A percentile compares a stretch with the other conserved stretches of the same genome.
Conservation (phyloP, 2,797 vertebrate species). For the Nyctalus aviator region DNA sequence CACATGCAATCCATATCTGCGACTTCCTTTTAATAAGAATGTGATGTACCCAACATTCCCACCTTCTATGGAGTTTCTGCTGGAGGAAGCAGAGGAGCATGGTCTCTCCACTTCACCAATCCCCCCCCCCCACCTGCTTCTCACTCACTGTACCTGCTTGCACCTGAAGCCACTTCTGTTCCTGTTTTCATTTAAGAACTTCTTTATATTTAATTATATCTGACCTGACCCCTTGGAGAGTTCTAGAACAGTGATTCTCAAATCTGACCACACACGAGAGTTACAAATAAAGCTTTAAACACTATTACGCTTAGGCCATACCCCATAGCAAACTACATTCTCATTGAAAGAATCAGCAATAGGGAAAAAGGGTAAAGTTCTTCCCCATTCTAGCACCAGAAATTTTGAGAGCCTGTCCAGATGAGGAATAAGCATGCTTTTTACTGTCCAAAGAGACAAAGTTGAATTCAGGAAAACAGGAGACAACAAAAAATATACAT, state of each 20-base stretch:
- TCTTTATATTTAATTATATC: background rate
- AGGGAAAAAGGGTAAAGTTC: background rate
- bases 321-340: background rate
- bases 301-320: fast-evolving
- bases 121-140: background rate
- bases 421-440: background rate
- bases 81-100: fast-evolving
- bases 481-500: background rate
- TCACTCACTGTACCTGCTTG: background rate
- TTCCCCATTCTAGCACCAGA: background rate
- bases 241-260: background rate
- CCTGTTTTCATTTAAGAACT: background rate
- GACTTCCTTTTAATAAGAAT: background rate
- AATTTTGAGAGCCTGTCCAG: background rate
- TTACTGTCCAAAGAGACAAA: background rate
- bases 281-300: background rate
- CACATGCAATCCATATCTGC: background rate
- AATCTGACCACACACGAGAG: background rate
- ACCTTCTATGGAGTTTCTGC: background rate
- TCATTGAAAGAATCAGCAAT: background rate
- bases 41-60: background rate
- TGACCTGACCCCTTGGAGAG: background rate
- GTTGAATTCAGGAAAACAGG: background rate
- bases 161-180: background rate
- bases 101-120: fast-evolving